These are phyloP conservation scores for Leptopilina drosophilae DNA, from an alignment of 2,888 invertebrate species.

Conservation along the genomic window DNA sequence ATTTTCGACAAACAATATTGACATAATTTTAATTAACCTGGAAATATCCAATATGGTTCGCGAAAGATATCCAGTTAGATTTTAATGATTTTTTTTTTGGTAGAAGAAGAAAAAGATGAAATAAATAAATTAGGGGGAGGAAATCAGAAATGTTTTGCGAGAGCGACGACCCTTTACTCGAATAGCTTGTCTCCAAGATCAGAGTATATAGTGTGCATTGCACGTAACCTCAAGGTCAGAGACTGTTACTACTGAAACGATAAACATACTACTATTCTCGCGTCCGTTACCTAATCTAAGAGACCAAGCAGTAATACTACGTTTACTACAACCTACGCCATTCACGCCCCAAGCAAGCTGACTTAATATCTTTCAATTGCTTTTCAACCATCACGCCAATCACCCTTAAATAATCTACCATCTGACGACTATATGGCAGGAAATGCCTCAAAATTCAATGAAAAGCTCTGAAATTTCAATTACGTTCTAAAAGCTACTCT, in stretches of 20 bases:
- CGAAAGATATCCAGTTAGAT: no score
- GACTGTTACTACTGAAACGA: conserved; percentile 41
- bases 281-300: conserved; percentile 48
- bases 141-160: not conserved
- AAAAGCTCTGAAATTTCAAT: not conserved
- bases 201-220: not conserved
- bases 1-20: conserved; percentile 23
- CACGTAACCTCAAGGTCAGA: conserved; percentile 43
- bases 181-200: conserved; percentile 27
- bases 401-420: conserved; percentile 8
- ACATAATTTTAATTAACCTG: not conserved
- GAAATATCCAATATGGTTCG: no score
- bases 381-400: conserved; percentile 21
- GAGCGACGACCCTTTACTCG: conserved; percentile 27
- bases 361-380: conserved; percentile 26
- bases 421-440: not conserved
- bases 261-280: conserved; percentile 40
- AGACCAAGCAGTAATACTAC: conserved; percentile 41
- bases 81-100: no score
- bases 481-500: no score
- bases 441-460: not conserved
- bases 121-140: not conserved
- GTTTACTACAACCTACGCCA: conserved; percentile 47
- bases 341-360: conserved; percentile 49
- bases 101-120: no score